Conservation (phyloP, 2,888 invertebrate species). For the Empis stercorea region DNA sequence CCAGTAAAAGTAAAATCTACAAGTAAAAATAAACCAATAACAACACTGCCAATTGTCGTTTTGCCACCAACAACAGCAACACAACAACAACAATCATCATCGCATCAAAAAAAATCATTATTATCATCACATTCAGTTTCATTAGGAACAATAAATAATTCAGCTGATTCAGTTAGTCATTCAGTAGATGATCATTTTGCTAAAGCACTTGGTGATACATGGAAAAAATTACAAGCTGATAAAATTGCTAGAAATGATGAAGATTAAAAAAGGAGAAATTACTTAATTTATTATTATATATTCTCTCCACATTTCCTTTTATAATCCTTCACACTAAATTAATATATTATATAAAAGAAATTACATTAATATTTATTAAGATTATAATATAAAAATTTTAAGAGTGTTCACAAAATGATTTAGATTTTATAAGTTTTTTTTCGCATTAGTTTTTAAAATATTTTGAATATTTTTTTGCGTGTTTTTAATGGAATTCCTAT, state of each 20-base stretch:
- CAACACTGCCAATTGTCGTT: conserved; percentile 4
- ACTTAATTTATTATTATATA: no score
- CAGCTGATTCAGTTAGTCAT: conserved; percentile 37
- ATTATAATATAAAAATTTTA: no score
- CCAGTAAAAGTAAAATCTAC: conserved; percentile 13
- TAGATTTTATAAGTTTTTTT: no score
- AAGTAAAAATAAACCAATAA: neutral
- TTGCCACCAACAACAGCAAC: conserved; percentile 1
- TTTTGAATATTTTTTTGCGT: no score
- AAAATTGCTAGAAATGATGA: conserved; percentile 25
- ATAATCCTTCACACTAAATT: no score
- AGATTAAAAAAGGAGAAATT: neutral
- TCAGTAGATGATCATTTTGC: conserved; percentile 87
- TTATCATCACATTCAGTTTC: conserved; percentile 14
- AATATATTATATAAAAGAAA: no score
- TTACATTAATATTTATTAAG: no score
- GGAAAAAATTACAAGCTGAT: conserved; percentile 59
- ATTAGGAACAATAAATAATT: conserved; percentile 14
- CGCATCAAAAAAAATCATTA: no score
- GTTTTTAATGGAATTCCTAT: no score
- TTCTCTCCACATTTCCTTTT: no score
- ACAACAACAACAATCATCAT: neutral
- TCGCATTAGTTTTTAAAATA: no score
- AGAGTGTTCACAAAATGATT: no score
- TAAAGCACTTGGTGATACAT: conserved; percentile 75